Conservation (phyloP, 2,113 vertebrate species). For the Macroglossus sobrinus region DNA sequence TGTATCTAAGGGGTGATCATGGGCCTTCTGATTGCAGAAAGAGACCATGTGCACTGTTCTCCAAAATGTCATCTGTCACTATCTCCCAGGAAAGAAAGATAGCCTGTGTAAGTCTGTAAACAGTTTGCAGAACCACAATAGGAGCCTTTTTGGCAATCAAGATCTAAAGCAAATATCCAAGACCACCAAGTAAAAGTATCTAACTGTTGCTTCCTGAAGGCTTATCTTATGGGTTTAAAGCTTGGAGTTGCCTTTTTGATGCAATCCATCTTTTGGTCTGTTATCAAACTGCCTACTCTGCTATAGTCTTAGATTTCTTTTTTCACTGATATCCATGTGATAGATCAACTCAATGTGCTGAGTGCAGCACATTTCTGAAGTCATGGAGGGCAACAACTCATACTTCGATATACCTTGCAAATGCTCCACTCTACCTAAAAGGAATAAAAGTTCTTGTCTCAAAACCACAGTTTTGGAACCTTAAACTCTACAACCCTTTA, state of each 20-base stretch:
- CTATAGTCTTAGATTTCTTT: not conserved
- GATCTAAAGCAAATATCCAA: conserved; percentile 5
- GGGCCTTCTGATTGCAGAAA: not conserved
- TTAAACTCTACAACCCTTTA: not conserved
- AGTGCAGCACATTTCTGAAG: not conserved
- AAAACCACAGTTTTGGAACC: not conserved
- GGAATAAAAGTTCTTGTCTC: not conserved
- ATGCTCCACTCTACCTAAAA: not conserved
- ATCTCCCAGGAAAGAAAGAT: not conserved
- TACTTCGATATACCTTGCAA: not conserved
- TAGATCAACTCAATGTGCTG: not conserved
- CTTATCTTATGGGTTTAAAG: not conserved
- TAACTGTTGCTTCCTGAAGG: not conserved
- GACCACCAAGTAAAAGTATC: not conserved
- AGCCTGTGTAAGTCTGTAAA: not conserved
- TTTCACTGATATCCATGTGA: not conserved
- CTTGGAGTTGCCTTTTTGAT: not conserved
- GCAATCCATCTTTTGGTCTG: not conserved
- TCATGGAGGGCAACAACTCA: not conserved
- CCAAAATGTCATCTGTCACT: not conserved
- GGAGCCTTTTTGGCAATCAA: not conserved
- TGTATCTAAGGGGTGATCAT: not conserved
- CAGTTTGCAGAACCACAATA: not conserved
- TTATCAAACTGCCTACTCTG: not conserved
- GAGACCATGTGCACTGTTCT: not conserved